Evolutionary conservation across 2,113 vertebrate species (phyloP).

Genomic region (Aspidoscelis tigris): DNA sequence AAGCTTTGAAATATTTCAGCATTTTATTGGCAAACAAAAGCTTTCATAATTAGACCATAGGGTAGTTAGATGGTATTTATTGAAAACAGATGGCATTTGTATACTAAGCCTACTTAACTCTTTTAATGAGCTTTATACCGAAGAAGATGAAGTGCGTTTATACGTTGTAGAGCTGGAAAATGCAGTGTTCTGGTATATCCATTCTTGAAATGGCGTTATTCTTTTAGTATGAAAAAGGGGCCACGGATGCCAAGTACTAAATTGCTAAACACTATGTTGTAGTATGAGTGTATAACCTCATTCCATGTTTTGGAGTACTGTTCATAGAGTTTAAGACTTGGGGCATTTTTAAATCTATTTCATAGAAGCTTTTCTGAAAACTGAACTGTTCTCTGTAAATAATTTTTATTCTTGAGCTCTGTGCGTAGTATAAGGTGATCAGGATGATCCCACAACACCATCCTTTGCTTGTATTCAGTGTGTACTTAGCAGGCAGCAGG

Average conservation of each 20-base stretch:
- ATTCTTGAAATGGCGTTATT: neutral
- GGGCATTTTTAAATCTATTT: too few relatives aligned
- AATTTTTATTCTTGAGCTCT: neutral
- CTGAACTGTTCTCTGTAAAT: neutral
- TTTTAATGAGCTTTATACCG: conserved; percentile 14
- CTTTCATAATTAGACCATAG: neutral
- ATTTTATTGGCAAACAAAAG: neutral
- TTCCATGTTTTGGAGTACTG: too few relatives aligned
- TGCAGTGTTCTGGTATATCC: rapidly evolving
- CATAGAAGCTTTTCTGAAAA: neutral
- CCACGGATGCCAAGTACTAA: rapidly evolving
- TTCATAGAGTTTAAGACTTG: neutral
- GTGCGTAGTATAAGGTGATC: neutral
- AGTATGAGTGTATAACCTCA: too few relatives aligned
- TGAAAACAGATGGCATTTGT: neutral
- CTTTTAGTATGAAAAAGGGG: neutral
- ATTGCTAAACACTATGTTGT: too few relatives aligned
- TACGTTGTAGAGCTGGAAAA: rapidly evolving
- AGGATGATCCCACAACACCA: neutral
- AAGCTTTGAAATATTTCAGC: neutral
- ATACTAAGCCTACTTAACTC: neutral
- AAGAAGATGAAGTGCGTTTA: rapidly evolving
- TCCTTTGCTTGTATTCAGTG: neutral
- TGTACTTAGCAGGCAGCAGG: too few relatives aligned
- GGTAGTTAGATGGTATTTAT: too few relatives aligned